These are phyloP conservation scores for Garra rufa DNA, from an alignment of 2,113 vertebrate species.

Conservation along the genomic window DNA sequence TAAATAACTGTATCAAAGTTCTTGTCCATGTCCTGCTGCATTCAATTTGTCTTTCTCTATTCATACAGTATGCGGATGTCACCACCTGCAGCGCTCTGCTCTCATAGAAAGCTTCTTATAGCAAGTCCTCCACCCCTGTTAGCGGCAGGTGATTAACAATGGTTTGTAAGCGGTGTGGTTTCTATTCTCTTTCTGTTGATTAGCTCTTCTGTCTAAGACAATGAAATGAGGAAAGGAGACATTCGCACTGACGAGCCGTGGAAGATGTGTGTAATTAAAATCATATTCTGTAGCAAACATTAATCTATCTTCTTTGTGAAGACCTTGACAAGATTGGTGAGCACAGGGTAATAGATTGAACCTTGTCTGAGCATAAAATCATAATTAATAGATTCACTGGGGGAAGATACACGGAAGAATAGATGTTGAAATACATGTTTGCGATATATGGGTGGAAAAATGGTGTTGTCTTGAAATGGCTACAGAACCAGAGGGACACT, in stretches of 20 bases:
- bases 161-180: neutral
- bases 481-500: neutral
- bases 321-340: neutral
- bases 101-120: neutral
- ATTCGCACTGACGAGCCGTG: conserved; percentile 36
- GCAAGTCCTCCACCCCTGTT: neutral
- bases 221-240: neutral
- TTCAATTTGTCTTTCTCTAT: neutral
- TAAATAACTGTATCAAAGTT: neutral
- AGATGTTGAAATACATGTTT: neutral
- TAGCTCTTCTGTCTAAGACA: conserved; percentile 38
- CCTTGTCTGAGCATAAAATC: conserved; percentile 52
- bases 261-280: conserved; percentile 65
- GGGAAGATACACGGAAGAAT: neutral
- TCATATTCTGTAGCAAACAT: conserved; percentile 47
- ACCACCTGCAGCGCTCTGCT: conserved; percentile 3
- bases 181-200: conserved; percentile 23
- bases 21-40: neutral
- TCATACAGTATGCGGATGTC: neutral
- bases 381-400: conserved; percentile 51
- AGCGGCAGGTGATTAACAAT: conserved; percentile 6
- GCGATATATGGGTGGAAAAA: neutral
- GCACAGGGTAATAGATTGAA: conserved; percentile 18
- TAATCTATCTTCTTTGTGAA: conserved; percentile 31
- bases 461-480: neutral